Base-by-base conservation (phyloP, 2,888 invertebrate genomes). In the Epinotia demarniana region DNA sequence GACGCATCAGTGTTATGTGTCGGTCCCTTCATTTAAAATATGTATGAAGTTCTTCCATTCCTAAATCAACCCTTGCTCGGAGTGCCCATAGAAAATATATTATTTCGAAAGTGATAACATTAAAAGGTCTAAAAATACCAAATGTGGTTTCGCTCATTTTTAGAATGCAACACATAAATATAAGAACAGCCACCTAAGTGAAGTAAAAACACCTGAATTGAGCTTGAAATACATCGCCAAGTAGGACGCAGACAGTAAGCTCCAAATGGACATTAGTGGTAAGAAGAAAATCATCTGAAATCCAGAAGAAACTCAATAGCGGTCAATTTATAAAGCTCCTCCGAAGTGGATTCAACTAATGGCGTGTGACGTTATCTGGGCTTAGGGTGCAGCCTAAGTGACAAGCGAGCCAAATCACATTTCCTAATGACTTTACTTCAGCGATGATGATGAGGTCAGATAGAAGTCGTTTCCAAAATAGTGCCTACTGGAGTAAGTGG, bases 11-110 rank as follows among this genome's bases (percentile, higher is more conserved):
- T 84, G 87, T 89, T 89, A 86, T 87, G 87, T 84, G 86, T 86
- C 85, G 83, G 88, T 86, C 88, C 88, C 87, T 89, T 86, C 86
- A 83, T 89, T 91, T 91, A 87, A 91, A 92, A 91, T 92, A 92
- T 91, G 90, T 90, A 92, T 90, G 80, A 82, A 82, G 89, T 89
- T 84, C 82, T 83, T 87, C 80, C 83, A 82, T 84, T 82, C 81
- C 85, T 83, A 83, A 84, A 84, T 85, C 85, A 87, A 84, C 86
- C 86, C 83, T 81, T 70, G 66, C 66, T 70, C 60, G 75, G 53
- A 62, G 66, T 60, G 66, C 53, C 64, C 66, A 72, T 72, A 71
- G 71, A 61, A 62, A 61, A 75, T 71, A 55, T 66, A 53, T 75
- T 64, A 73, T 69, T 68, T 57, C 43, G 55, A 66, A 66, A 64